Percentiles rank a stretch among this genome's conserved stretches.
phyloP scores from a whole-genome alignment of 2,888 invertebrate species.

The Cheilosia urbana region DNA sequence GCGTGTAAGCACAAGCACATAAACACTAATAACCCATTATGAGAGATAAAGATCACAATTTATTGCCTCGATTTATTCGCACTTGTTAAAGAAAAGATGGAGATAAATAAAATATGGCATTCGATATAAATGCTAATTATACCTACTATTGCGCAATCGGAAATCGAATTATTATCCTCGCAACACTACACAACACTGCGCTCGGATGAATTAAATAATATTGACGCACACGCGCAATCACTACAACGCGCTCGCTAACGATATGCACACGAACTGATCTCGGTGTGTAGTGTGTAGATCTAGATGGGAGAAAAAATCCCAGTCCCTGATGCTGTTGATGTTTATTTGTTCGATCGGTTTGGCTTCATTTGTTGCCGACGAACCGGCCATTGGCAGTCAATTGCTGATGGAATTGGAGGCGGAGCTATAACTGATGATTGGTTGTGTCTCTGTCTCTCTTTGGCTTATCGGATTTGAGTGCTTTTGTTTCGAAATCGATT shows the following conservation, averaged over 20 bases:
- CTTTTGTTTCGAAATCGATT: conserved; percentile 26
- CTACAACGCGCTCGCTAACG: conserved; percentile 57
- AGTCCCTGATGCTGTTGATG: conserved; percentile 25
- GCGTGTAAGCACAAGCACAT: conserved; percentile 33
- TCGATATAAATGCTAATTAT: conserved; percentile 9
- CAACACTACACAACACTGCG: conserved; percentile 34
- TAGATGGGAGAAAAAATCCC: conserved; percentile 54
- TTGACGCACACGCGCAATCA: conserved; percentile 45
- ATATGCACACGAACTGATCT: conserved; percentile 64
- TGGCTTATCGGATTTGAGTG: background rate
- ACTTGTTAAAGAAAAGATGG: conserved; percentile 19
- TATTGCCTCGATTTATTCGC: conserved; percentile 46
- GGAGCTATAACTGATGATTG: conserved; percentile 23
- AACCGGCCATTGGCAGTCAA: conserved; percentile 58
- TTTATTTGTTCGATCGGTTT: conserved; percentile 59
- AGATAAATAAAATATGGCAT: background rate
- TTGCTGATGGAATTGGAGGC: conserved; percentile 49
- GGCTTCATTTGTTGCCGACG: conserved; percentile 58
- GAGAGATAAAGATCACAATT: conserved; percentile 54
- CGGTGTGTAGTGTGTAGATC: conserved; percentile 35
- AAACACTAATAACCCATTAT: conserved; percentile 53
- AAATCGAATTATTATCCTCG: conserved; percentile 37
- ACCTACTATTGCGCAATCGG: conserved; percentile 25
- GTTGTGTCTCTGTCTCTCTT: conserved; percentile 49
- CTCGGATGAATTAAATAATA: background rate